Conservation (phyloP, 2,797 vertebrate genomes). For the Takifugu ocellatus region DNA sequence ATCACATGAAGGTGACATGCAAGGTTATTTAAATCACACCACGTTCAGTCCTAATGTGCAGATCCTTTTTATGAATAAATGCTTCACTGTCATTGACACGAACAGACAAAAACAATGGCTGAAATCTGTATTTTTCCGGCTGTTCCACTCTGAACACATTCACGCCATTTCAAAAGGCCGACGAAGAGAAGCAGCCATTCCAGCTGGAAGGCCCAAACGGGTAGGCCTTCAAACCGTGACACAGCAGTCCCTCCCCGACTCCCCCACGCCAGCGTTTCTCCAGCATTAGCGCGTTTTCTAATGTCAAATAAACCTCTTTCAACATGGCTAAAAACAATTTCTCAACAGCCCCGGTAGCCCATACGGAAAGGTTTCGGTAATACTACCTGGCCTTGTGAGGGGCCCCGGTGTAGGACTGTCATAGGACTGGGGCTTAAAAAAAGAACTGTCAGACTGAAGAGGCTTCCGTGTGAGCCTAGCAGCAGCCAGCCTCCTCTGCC, state of each 20-base stretch:
- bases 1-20: too few species aligned
- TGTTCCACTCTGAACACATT: background rate
- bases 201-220: slow-evolving; percentile 9
- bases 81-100: background rate
- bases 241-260: slow-evolving; percentile 19
- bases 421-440: slow-evolving; percentile 8
- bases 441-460: slow-evolving; percentile 30
- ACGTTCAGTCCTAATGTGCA: too few species aligned
- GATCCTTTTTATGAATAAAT: too few species aligned
- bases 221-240: slow-evolving; percentile 37
- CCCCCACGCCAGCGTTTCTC: background rate
- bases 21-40: too few species aligned
- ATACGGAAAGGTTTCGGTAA: slow-evolving; percentile 17
- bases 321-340: slow-evolving; percentile 6
- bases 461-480: slow-evolving; percentile 48
- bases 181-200: slow-evolving; percentile 5
- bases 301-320: background rate
- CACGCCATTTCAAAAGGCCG: background rate
- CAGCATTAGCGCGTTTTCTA: background rate
- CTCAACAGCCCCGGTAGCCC: slow-evolving; percentile 12
- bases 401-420: slow-evolving; percentile 34
- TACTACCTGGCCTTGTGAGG: slow-evolving; percentile 46
- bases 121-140: background rate
- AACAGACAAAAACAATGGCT: background rate
- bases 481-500: slow-evolving; percentile 26